These are phyloP conservation scores for Neolamprologus sp. DNA, from an alignment of 2,113 vertebrate genomes.

Conservation along the genomic window DNA sequence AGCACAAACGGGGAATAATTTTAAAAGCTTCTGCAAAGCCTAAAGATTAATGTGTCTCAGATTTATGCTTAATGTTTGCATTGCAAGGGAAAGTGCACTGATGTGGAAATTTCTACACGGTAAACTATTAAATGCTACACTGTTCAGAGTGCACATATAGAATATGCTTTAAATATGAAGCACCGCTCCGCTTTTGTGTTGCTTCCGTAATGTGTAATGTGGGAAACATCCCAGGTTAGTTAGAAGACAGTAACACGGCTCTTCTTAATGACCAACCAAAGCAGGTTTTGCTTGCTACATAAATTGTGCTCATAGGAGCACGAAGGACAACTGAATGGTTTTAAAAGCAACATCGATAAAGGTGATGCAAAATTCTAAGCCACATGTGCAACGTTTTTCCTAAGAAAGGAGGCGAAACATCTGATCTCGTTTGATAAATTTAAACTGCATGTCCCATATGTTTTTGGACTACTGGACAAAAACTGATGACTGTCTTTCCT, in stretches of 20 bases:
- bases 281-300: background rate
- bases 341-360: background rate
- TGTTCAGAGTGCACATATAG: background rate
- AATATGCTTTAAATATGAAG: background rate
- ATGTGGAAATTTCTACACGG: background rate
- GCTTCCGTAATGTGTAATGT: background rate
- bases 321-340: background rate
- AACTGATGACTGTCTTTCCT: background rate
- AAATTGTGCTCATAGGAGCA: background rate
- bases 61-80: conserved; percentile 4
- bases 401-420: background rate
- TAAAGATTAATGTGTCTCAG: background rate
- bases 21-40: conserved; percentile 33
- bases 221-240: background rate
- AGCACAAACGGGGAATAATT: conserved; percentile 38
- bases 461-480: background rate
- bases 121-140: background rate
- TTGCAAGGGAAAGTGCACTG: background rate
- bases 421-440: background rate
- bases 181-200: background rate
- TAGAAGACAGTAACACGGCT: background rate
- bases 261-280: background rate
- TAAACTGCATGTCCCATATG: background rate
- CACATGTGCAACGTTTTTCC: background rate
- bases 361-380: background rate